These are phyloP conservation scores for Drosophila parthenogenetica DNA, from an alignment of 2,888 invertebrate genomes.

Conservation along the genomic window DNA sequence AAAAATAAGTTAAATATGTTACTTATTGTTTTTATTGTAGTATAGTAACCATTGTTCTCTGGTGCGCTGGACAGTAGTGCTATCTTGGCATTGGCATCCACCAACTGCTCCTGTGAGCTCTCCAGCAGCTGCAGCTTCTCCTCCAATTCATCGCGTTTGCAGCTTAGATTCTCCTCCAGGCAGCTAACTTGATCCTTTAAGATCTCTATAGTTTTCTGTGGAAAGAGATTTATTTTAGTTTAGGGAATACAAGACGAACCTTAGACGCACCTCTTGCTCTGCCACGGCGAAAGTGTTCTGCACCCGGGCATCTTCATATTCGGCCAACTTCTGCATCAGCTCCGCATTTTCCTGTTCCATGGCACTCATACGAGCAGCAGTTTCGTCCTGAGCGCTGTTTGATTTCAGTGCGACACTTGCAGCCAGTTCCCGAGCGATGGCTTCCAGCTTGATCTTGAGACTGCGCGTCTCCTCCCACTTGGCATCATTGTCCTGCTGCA, in stretches of 20 bases:
- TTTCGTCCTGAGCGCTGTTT: constrained; percentile 54
- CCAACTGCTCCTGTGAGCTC: constrained; percentile 83
- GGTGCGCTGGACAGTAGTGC: constrained; percentile 74
- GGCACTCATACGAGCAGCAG: constrained; percentile 37
- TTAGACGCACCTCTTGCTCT: constrained; percentile 77
- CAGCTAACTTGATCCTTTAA: constrained; percentile 83
- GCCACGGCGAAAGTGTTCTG: constrained; percentile 76
- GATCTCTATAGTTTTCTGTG: constrained; percentile 82
- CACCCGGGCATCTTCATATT: constrained; percentile 72
- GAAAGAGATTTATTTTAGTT: neutral
- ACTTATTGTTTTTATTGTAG: neutral
- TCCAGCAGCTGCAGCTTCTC: constrained; percentile 82
- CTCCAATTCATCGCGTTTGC: constrained; percentile 83
- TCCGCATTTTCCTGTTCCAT: constrained; percentile 82
- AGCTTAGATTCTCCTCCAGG: constrained; percentile 82
- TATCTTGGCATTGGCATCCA: constrained; percentile 83
- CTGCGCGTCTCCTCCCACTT: constrained; percentile 60
- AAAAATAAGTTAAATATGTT: neutral
- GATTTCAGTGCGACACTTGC: constrained; percentile 16
- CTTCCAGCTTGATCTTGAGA: constrained; percentile 59
- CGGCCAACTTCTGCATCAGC: constrained; percentile 78
- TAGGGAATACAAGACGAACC: neutral
- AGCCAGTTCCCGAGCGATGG: constrained; percentile 26
- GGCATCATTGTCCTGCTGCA: constrained; percentile 75
- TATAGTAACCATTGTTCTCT: constrained; percentile 72